These are phyloP conservation scores for Physeter macrocephalus DNA, from an alignment of 2,113 vertebrate species.

Conservation along the genomic window DNA sequence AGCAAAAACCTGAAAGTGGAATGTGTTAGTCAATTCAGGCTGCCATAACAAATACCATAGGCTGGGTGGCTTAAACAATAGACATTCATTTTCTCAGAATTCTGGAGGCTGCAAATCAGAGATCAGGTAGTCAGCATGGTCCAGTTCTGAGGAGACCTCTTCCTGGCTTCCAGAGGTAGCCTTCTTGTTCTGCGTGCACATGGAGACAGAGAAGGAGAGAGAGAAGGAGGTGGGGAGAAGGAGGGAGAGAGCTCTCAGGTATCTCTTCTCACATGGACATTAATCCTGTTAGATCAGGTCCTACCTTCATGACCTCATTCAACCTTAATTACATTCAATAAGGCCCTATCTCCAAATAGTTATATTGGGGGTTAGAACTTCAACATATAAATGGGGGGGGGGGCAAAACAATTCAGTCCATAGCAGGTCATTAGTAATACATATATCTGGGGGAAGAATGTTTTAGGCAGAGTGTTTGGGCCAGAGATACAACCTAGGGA, in stretches of 20 bases:
- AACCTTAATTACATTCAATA: background rate
- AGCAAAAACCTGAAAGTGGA: background rate
- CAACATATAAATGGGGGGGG: background rate
- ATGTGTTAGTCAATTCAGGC: background rate
- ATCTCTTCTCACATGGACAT: background rate
- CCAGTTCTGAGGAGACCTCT: background rate
- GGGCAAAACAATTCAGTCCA: background rate
- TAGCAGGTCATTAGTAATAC: background rate
- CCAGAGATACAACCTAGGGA: background rate
- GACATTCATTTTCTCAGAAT: background rate
- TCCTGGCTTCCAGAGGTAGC: background rate
- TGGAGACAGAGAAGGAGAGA: no score
- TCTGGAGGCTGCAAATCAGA: background rate
- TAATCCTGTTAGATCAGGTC: background rate
- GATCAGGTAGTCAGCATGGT: background rate
- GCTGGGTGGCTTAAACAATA: background rate
- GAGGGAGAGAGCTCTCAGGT: background rate
- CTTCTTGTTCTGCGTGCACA: background rate
- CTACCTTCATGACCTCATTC: background rate
- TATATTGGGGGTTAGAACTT: background rate
- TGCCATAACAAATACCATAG: background rate
- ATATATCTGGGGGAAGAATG: background rate
- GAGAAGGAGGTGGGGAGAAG: no score
- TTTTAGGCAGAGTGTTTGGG: slow-evolving; percentile 1
- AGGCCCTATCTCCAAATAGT: background rate